These are phyloP conservation scores for Ciconia maguari DNA, from an alignment of 2,113 vertebrate genomes.

Conservation along the genomic window DNA sequence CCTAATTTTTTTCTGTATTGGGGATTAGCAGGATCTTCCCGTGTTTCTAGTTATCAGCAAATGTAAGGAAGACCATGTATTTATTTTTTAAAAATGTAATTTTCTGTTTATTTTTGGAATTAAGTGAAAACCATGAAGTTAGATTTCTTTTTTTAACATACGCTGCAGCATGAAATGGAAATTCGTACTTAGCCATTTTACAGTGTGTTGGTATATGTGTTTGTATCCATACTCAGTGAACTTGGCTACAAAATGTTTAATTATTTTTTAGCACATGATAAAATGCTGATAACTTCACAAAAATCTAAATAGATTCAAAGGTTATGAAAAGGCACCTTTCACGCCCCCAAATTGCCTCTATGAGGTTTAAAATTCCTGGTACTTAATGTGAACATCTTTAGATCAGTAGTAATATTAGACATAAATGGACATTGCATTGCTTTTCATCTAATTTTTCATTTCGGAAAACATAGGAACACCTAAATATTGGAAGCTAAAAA, in stretches of 20 bases:
- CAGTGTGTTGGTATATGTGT: not conserved
- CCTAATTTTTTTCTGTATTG: not conserved
- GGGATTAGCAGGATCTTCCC: not conserved
- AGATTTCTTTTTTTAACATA: not conserved
- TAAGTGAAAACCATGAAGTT: not conserved
- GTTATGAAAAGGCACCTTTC: not conserved
- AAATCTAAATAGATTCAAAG: not conserved
- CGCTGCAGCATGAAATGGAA: not conserved
- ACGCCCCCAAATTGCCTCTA: not conserved
- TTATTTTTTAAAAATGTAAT: not conserved
- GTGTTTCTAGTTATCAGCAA: not conserved
- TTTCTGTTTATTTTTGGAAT: not conserved
- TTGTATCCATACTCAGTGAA: not conserved
- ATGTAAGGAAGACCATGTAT: not conserved
- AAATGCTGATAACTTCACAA: not conserved
- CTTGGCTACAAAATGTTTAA: not conserved
- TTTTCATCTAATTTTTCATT: not conserved
- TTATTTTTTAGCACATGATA: not conserved
- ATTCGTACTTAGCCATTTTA: not conserved
- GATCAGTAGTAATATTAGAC: not conserved
- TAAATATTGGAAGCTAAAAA: not conserved
- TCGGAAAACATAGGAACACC: not conserved
- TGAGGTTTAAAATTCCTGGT: not conserved
- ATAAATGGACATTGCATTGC: not conserved
- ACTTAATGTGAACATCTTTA: not conserved